phyloP scores from a whole-genome alignment of 2,113 vertebrate genomes.

The Pangasianodon gigas region DNA sequence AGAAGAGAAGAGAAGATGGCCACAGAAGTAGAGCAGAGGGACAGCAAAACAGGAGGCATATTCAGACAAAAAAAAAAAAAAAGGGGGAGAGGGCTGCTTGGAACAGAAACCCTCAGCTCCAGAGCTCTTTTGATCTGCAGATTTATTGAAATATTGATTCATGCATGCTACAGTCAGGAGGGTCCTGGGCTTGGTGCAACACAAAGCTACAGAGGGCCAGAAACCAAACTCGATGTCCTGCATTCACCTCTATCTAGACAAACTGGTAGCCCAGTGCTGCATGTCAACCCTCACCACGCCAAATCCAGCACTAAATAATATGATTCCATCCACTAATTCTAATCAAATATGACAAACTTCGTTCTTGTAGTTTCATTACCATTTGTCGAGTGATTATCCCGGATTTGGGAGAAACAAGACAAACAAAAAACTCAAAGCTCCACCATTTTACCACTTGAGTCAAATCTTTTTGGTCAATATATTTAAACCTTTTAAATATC shows the following conservation, averaged over 20 bases:
- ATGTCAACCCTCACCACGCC: slow-evolving; percentile 59
- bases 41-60: background rate
- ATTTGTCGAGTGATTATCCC: background rate
- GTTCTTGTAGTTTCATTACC: background rate
- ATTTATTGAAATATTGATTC: slow-evolving; percentile 66
- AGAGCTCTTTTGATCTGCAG: slow-evolving; percentile 69
- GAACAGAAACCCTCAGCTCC: slow-evolving; percentile 43
- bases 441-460: background rate
- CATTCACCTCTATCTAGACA: slow-evolving; percentile 46
- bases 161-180: slow-evolving; percentile 24
- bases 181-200: slow-evolving; percentile 53
- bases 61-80: background rate
- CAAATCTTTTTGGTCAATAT: background rate
- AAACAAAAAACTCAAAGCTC: background rate
- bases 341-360: background rate
- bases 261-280: slow-evolving; percentile 63
- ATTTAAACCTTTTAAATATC: background rate
- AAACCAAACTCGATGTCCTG: slow-evolving; percentile 39
- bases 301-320: slow-evolving; percentile 39
- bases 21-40: background rate
- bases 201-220: slow-evolving; percentile 44
- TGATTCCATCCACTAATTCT: background rate
- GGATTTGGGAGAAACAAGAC: background rate
- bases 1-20: background rate
- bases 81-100: background rate